phyloP scores from a whole-genome alignment of 2,888 invertebrate species.

The Yponomeuta plumbellus region DNA sequence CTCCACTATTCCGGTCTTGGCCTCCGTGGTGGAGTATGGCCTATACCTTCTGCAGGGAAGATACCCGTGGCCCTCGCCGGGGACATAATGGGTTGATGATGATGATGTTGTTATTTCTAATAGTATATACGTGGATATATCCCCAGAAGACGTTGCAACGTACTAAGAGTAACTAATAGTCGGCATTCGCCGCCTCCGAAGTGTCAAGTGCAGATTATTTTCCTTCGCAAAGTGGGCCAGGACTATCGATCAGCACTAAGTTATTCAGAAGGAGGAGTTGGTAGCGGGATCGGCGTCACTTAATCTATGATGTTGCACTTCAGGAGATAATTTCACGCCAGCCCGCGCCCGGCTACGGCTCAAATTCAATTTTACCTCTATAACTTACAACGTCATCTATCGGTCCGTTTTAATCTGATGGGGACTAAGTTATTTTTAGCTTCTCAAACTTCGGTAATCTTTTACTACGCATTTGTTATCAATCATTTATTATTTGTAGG shows the following conservation, averaged over 20 bases:
- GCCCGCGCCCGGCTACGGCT: constrained; percentile 28
- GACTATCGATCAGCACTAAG: constrained; percentile 39
- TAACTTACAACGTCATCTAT: constrained; percentile 10
- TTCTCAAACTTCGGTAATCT: not conserved
- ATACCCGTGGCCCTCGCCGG: too few species aligned
- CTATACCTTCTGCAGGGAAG: too few species aligned
- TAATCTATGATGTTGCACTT: constrained; percentile 58
- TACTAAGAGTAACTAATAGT: not conserved
- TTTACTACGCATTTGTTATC: not conserved
- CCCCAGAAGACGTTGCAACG: too few species aligned
- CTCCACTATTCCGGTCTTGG: too few species aligned
- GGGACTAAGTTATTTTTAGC: not conserved
- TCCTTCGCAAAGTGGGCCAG: constrained; percentile 44
- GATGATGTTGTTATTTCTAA: too few species aligned
- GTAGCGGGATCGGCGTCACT: constrained; percentile 43
- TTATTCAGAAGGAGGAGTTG: constrained; percentile 34
- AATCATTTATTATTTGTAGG: too few species aligned
- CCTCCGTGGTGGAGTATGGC: too few species aligned
- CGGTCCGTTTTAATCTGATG: constrained; percentile 9
- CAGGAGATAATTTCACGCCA: constrained; percentile 57
- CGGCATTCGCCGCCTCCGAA: constrained; percentile 18
- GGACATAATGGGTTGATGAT: too few species aligned
- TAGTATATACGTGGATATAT: too few species aligned
- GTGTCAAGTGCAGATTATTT: constrained; percentile 32
- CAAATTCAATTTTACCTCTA: constrained; percentile 58